Evolutionary conservation across 2,113 vertebrate species (phyloP), one percentile per base, ranked within the genome.

Genomic region (Oceanodroma tethys): DNA sequence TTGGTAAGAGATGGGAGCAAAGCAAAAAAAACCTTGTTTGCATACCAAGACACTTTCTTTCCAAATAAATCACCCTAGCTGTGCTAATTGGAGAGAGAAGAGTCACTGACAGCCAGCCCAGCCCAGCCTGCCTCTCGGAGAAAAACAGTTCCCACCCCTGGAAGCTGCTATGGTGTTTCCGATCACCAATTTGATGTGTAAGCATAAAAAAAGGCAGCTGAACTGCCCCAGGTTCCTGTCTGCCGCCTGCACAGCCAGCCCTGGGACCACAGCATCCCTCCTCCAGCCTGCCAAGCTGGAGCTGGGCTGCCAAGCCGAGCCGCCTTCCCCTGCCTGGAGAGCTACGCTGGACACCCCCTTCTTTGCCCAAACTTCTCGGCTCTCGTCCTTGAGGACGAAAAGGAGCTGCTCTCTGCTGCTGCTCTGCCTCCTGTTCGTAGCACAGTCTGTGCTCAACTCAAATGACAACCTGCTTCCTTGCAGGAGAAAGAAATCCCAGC

Each of bases 271-370:
- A 76, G 81, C 63, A 74, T 47, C 88, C 42, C 80, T 68, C 43
- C 20, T 50, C 52, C 70, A 38, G 74, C 59, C 43, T 38, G 81
- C n/a, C 50, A 21, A 9, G 55, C 78, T 22, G 19, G 59, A 71
- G 36, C 74, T 22, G 86, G 43, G 74, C 93, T 78, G 75, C 73
- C 66, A 11, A n/a, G 74, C 68, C 0, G 0, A 68, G 79, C 9
- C 2, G 0, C 83, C 7, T 10, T 4, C 56, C 30, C 56, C 36
- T 10, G 63, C 71, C 23, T 2, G 34, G 11, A 56, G 29, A 30
- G 25, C 50, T 3, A 2, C 0, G 0, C 38, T 16, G 50, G 66
- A 30, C 48, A 58, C 48, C 65, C 16, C 32, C 14, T 4, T 50
- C 92, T 66, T 4, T 16, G 7, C 20, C 0, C 1, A 58, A 91